These are phyloP conservation scores for Mirounga angustirostris DNA, from an alignment of 2,113 vertebrate species.

Conservation along the genomic window DNA sequence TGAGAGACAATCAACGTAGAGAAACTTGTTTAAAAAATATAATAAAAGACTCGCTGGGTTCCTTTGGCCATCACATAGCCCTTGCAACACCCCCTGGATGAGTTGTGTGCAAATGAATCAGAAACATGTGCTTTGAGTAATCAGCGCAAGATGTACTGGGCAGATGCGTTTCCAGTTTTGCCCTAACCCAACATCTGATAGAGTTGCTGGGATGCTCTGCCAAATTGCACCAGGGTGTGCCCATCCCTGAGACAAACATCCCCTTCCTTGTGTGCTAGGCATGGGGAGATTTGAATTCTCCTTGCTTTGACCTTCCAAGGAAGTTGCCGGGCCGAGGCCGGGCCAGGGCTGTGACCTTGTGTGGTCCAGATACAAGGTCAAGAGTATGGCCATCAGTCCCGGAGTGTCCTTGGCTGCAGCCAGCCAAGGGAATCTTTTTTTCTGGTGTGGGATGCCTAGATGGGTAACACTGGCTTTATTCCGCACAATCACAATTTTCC, in stretches of 20 bases:
- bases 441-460: not conserved
- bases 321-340: not conserved
- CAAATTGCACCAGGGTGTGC: slow-evolving; percentile 65
- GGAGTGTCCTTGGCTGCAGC: not conserved
- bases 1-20: slow-evolving; percentile 74
- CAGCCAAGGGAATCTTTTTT: not conserved
- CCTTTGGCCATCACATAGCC: slow-evolving; percentile 72
- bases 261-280: not conserved
- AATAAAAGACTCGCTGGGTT: slow-evolving; percentile 74
- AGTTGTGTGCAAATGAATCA: slow-evolving; percentile 80
- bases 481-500: not conserved
- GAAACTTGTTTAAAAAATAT: slow-evolving; percentile 77
- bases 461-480: not conserved
- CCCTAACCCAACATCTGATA: slow-evolving; percentile 67
- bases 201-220: slow-evolving; percentile 43
- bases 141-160: slow-evolving; percentile 77
- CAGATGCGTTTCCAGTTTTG: slow-evolving; percentile 73
- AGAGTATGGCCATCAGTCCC: not conserved
- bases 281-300: not conserved
- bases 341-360: not conserved
- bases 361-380: not conserved
- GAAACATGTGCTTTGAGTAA: slow-evolving; percentile 76
- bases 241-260: slow-evolving; percentile 37
- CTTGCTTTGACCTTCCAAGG: not conserved
- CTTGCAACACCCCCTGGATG: slow-evolving; percentile 81